Percentiles rank a stretch among this genome's conserved stretches.
Conservation (phyloP, 2,113 vertebrate species). For the Leptobrachium ailaonicum region DNA sequence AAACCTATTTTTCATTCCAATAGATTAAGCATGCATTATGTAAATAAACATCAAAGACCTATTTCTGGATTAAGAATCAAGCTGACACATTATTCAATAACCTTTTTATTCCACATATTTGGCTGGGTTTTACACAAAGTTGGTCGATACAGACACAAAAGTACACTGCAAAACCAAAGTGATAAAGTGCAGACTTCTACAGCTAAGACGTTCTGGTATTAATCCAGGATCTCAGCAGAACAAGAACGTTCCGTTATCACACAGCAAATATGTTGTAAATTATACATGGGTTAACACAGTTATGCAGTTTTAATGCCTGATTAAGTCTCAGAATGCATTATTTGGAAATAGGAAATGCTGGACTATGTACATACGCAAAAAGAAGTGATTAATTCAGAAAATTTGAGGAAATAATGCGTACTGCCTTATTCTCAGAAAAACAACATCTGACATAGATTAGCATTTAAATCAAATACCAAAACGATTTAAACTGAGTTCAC, state of each 20-base stretch:
- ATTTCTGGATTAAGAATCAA: conserved; percentile 51
- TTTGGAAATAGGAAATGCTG: neutral
- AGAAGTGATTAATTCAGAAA: neutral
- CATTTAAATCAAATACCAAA: neutral
- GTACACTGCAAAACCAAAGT: conserved; percentile 56
- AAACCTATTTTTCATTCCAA: too few relatives aligned
- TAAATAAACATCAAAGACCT: too few relatives aligned
- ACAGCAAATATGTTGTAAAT: conserved; percentile 44
- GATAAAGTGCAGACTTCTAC: conserved; percentile 55
- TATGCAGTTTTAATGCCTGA: neutral
- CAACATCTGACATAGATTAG: neutral
- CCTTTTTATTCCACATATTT: conserved; percentile 58
- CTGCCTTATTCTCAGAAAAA: neutral
- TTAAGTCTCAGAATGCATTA: conserved; percentile 15
- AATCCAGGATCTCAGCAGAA: conserved; percentile 41
- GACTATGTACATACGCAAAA: neutral
- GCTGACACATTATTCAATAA: conserved; percentile 53
- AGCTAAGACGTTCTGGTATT: conserved; percentile 53
- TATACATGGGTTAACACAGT: conserved; percentile 27
- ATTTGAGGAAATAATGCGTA: neutral
- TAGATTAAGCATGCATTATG: too few relatives aligned
- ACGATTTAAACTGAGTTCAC: neutral
- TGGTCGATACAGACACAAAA: conserved; percentile 53
- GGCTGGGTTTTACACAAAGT: conserved; percentile 51
- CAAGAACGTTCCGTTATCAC: conserved; percentile 49